Base-by-base conservation (phyloP, 2,888 invertebrate species). In the Hipparchia semele region DNA sequence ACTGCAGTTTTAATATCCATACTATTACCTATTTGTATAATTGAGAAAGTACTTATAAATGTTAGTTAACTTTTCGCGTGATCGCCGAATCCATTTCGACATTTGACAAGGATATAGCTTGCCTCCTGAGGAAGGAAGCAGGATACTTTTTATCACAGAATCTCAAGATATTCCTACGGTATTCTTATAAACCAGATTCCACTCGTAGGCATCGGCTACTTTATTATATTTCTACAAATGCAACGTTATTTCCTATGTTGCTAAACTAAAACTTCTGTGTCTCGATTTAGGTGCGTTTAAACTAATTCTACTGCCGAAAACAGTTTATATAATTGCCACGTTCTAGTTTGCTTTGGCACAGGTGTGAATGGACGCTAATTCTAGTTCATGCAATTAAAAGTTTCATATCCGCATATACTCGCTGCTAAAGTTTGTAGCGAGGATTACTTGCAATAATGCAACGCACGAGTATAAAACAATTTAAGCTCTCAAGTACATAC, bases 321-420 rank as follows among this genome's bases (percentile, higher is more conserved):
- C 51, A 23, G 64, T 51, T 64, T 12, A 51, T 12, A 64, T 51
- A 33, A 51, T 49, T 49, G 51, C 51, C 23, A 53, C 51, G 51
- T 53, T 51, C 51, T 23, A 64, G 62, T 49, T 64, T 49, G 23
- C 23, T 12, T 33, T 64, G 23, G 64, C 23, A 51, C 64, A 64
- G 64, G 64, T 64, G 64, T 51, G 64, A 64, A 49, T 64, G 45
- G 45, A 6, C 61, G 61, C 51, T 23, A 64, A 51, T 64, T 64
- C 64, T 10, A 64, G 49, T 64, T 64, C 23, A 23, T 23, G 64
- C 64, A 64, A 64, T 64, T 65, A 65, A 51, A 65, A 65, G 23
- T 65, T 65, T 33, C 23, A 23, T 23, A 23, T 10, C 51, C 51
- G n/a, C 45, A 46, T 61, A 39, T 39, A 39, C 39, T 2, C 2